A percentile compares a stretch with the other conserved stretches of the same genome.
Evolutionary conservation across 2,888 invertebrate species (phyloP).

Genomic region (Pyrocoelia pectoralis): DNA sequence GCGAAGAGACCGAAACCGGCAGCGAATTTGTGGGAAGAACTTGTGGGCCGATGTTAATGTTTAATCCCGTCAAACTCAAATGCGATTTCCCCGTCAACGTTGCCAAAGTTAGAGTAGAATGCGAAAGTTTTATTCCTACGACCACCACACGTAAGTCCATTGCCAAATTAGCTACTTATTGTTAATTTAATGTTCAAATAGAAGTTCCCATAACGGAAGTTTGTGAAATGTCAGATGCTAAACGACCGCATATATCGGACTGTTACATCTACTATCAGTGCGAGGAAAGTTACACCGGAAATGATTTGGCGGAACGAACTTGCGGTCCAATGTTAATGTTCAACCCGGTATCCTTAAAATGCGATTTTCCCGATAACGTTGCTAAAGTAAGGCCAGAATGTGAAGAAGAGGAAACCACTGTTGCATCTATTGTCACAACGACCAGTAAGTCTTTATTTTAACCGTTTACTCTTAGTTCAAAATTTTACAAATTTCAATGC

Average conservation of each 20-base stretch:
- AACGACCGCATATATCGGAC: neutral
- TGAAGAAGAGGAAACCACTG: too few relatives aligned
- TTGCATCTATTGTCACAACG: too few relatives aligned
- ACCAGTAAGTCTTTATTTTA: too few relatives aligned
- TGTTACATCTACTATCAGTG: neutral
- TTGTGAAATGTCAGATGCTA: neutral
- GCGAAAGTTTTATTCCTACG: neutral
- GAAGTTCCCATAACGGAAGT: too few relatives aligned
- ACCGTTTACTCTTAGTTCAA: too few relatives aligned
- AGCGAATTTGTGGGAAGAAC: neutral
- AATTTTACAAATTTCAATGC: too few relatives aligned
- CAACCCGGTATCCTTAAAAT: neutral
- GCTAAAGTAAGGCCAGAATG: neutral
- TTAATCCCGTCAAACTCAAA: neutral
- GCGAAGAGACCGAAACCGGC: neutral
- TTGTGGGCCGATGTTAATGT: neutral
- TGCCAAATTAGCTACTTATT: neutral
- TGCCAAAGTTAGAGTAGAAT: neutral
- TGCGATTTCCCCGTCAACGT: neutral
- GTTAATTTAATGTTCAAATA: too few relatives aligned
- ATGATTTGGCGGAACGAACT: neutral
- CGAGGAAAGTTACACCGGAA: neutral
- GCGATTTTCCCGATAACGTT: neutral
- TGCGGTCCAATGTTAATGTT: slow-evolving; percentile 6
- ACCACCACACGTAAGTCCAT: neutral